Base-by-base conservation (phyloP, 2,888 invertebrate genomes). In the Acanthosepion esculentum region DNA sequence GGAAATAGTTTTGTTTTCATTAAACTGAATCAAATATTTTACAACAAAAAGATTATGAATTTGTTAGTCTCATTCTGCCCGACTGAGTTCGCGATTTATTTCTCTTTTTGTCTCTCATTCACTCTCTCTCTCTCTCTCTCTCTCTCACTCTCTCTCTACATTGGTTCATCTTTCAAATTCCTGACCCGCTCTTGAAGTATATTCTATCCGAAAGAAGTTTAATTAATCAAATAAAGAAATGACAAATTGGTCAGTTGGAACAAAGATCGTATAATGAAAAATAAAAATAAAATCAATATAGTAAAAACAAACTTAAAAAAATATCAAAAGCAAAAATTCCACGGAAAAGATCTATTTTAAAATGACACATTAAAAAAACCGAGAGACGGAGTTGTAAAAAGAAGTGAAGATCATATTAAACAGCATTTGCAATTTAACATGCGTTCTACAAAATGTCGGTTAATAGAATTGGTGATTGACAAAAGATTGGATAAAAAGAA, bases 1-100 rank as follows among this genome's bases (percentile, higher is more conserved):
- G 78, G 78, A 78, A 78, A 78, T 78, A n/a, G 78, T 78, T 78
- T 78, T 78, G 78, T 78, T 78, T 78, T 78, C 78, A 78, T 78
- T 78, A 78, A 78, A 78, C 23, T n/a, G 15, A 78, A 78, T 78
- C 33, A n/a, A 78, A 78, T 78, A 78, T 78, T 78, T 78, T 78
- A 23, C 78, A n/a, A 78, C 78, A 78, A 78, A 78, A 78, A 78
- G 78, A 78, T 78, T 78, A 78, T 78, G n/a, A n/a, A 12, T n/a
- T n/a, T 15, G n/a, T 33, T 78, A 10, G 78, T 78, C n/a, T 10
- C 33, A 33, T 78, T 78, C 78, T 33, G 78, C n/a, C 33, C n/a
- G 78, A 78, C 15, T 33, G n/a, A 33, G 33, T 12, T 78, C 23
- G 1, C 59, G 26, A 59, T 23, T 59, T 59, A 20, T 23, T 23